These are phyloP conservation scores for Pachyrhynchus sulphureomaculatus DNA, from an alignment of 1,140 invertebrate genomes.

Conservation along the genomic window DNA sequence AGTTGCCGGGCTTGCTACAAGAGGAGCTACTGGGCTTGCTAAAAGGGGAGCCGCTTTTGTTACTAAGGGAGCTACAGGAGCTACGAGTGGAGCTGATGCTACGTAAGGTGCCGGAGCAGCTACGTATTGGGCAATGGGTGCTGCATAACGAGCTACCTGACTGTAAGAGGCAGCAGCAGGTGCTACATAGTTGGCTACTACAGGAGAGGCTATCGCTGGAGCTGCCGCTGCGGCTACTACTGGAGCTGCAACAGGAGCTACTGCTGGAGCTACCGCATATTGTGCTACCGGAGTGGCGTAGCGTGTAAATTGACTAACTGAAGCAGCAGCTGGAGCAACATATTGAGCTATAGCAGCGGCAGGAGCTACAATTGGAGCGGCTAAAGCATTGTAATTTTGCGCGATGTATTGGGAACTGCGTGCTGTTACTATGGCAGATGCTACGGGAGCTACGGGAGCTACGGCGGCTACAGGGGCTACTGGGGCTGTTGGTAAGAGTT, in stretches of 20 bases:
- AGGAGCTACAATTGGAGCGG: background rate
- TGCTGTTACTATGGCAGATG: background rate
- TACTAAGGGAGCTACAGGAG: no score
- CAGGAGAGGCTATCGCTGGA: no score
- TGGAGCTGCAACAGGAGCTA: background rate
- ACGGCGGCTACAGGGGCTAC: background rate
- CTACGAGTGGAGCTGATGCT: background rate
- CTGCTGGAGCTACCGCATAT: background rate
- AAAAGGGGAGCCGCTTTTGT: background rate
- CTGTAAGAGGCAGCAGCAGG: background rate
- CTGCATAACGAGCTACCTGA: background rate
- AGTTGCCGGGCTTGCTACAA: constrained; percentile 2
- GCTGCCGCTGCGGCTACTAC: background rate
- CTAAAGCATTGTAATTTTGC: background rate
- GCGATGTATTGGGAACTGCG: background rate
- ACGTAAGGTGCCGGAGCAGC: background rate
- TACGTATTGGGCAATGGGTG: background rate
- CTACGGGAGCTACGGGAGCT: constrained; percentile 4
- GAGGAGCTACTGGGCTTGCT: background rate
- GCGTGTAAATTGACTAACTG: background rate
- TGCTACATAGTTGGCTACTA: background rate
- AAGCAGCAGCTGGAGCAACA: background rate
- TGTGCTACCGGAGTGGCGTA: background rate
- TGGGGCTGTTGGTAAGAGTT: background rate
- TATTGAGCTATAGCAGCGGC: background rate